Base-by-base conservation (phyloP, 2,888 invertebrate species). In the Ormyrus pomaceus region DNA sequence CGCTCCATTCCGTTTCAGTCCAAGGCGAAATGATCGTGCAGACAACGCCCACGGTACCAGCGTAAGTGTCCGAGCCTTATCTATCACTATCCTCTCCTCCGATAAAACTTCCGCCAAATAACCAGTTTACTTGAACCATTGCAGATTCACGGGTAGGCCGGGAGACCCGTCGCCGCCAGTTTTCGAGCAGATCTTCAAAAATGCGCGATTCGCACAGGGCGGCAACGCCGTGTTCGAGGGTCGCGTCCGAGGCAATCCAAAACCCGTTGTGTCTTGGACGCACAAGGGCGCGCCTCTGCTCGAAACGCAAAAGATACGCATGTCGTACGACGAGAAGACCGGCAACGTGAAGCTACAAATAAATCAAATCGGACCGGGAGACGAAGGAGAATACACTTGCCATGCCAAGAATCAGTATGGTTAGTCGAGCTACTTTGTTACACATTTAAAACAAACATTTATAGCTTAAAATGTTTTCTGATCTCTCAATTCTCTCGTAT, bases 361-460 rank as follows among this genome's bases (percentile, higher is more conserved):
- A 88, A 96, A 96, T 91, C 95, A 97, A 89, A 97, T 98, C 86
- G 98, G 98, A 82, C 97, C 97, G 77, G 98, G 98, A 72, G 98
- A 98, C 91, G 97, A 98, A 91, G 98, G 98, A 85, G 98, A 98
- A 92, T 98, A 98, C 91, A 97, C 97, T 1, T 98, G 98, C 91
- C 96, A 96, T 81, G 98, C 98, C 66, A 95, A 96, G 86, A 98
- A 98, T 92, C 96, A 97, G 89, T 97, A 97, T 87, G 99, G 90
- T 90, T 72, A 84, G 83, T 82, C n/a, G 7, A 53, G 19, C 59
- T 8, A n/a, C 53, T 46, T 66, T 48, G 19, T 13, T 66, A 19
- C 46, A 46, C 55, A 48, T 51, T 53, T n/a, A 65, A 58, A 34
- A 34, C 34, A 34, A 34, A 46, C 6, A 7, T 46, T 8, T 6